These are phyloP conservation scores for Otus scops DNA, from an alignment of 2,797 vertebrate genomes.

Conservation along the genomic window DNA sequence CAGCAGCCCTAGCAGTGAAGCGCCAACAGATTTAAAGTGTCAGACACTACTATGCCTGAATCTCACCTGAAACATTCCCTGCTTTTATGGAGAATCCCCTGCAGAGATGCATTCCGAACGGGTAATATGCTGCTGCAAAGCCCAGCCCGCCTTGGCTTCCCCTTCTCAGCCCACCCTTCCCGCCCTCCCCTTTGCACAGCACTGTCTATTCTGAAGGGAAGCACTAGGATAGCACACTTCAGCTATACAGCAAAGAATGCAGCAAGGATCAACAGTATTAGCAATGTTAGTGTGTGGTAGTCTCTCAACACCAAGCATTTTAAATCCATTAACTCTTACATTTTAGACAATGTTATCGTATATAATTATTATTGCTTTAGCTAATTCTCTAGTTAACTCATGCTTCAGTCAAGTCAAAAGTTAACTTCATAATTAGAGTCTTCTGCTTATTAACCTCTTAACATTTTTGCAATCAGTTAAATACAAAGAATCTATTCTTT, in stretches of 20 bases:
- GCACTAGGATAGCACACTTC: neutral
- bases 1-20: neutral
- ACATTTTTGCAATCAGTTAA: neutral
- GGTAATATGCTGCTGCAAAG: neutral
- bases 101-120: neutral
- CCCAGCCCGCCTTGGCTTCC: neutral
- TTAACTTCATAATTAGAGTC: slow-evolving; percentile 26
- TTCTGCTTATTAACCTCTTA: slow-evolving; percentile 19
- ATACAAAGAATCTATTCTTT: neutral
- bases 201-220: neutral
- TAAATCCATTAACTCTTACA: neutral
- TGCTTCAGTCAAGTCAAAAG: neutral
- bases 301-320: neutral
- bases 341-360: neutral
- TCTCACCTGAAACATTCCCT: neutral
- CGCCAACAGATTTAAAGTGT: neutral
- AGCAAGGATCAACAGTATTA: neutral
- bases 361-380: slow-evolving; percentile 16
- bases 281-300: neutral
- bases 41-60: neutral
- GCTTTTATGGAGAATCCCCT: neutral
- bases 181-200: neutral
- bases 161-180: neutral
- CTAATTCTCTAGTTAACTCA: slow-evolving; percentile 24
- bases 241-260: neutral